Conservation (phyloP, 2,888 invertebrate species). For the Acanthosepion pharaonis region DNA sequence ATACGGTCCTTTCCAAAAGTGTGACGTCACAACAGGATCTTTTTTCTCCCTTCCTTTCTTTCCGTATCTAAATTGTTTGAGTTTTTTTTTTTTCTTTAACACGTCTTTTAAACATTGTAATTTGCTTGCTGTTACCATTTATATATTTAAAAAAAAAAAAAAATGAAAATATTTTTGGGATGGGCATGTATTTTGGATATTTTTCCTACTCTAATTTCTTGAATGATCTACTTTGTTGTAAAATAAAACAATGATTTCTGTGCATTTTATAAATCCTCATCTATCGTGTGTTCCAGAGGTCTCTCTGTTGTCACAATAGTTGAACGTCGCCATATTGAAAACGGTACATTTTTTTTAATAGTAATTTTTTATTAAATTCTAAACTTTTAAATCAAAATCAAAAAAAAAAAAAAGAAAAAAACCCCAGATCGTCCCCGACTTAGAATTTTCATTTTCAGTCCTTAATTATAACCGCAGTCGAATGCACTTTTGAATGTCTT, state of each 20-base stretch:
- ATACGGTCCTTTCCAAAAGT: neutral
- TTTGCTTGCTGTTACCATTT: neutral
- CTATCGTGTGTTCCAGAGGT: neutral
- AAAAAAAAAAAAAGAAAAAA: too few relatives aligned
- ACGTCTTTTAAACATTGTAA: neutral
- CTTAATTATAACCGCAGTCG: too few relatives aligned
- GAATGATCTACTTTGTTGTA: neutral
- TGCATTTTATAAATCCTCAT: neutral
- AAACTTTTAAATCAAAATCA: too few relatives aligned
- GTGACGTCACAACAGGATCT: neutral
- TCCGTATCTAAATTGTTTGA: too few relatives aligned
- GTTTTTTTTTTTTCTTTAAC: neutral
- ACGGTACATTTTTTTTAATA: neutral
- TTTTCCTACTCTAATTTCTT: neutral
- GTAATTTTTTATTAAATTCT: too few relatives aligned
- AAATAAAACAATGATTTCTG: neutral
- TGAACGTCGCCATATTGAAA: neutral
- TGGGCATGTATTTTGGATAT: neutral
- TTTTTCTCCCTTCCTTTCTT: neutral
- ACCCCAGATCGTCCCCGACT: too few relatives aligned
- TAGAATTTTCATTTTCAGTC: too few relatives aligned
- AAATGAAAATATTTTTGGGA: neutral
- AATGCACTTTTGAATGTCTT: too few relatives aligned
- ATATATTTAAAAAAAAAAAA: too few relatives aligned
- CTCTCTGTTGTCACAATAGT: neutral